A percentile compares a stretch with the other conserved stretches of the same genome.
phyloP scores from a whole-genome alignment of 2,113 vertebrate genomes.

The Carettochelys insculpta region DNA sequence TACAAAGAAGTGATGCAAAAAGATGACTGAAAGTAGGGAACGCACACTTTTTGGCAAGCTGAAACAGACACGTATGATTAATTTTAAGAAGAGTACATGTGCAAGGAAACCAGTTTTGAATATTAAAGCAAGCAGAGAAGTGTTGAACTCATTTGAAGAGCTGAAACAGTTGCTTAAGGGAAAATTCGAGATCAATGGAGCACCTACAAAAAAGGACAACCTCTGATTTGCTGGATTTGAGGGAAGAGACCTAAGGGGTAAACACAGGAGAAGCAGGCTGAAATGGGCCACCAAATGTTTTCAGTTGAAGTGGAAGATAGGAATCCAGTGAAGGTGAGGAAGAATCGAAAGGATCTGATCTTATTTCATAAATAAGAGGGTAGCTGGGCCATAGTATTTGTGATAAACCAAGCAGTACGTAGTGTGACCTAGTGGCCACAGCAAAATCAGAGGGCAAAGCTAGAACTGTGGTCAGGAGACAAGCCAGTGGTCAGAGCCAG shows the following conservation, averaged over 20 bases:
- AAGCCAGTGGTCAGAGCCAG: background rate
- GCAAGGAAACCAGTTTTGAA: background rate
- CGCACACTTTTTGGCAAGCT: background rate
- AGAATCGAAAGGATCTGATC: background rate
- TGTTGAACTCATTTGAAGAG: background rate
- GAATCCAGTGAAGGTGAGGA: background rate
- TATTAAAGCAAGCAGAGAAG: background rate
- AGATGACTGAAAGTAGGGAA: background rate
- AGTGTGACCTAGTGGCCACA: background rate
- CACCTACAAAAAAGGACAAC: background rate
- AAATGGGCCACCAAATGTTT: background rate
- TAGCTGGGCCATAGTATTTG: background rate
- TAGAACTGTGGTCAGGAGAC: background rate
- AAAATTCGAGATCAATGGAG: background rate
- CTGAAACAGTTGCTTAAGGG: background rate
- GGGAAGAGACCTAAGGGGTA: background rate
- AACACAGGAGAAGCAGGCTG: background rate
- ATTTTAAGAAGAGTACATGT: background rate
- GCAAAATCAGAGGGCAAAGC: background rate
- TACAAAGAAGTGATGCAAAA: background rate
- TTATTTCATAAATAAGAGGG: background rate
- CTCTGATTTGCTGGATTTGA: background rate
- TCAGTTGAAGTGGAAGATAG: background rate
- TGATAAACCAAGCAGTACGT: background rate
- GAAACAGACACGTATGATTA: background rate